Percentiles rank a stretch among this genome's conserved stretches.
phyloP scores from a whole-genome alignment of 2,888 invertebrate genomes.

The Protophormia terraenovae region DNA sequence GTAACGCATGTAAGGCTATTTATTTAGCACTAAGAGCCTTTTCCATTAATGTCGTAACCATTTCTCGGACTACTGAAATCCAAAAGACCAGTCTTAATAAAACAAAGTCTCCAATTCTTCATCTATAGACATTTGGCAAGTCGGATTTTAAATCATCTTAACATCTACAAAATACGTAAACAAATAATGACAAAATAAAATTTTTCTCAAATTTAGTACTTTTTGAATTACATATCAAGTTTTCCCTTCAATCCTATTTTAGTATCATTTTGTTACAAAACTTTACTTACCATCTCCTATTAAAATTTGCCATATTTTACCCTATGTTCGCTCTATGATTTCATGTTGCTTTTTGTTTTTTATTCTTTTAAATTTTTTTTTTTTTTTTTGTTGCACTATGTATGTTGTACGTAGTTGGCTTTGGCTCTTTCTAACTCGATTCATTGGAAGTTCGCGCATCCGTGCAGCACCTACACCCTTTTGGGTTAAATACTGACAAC shows the following conservation, averaged over 20 bases:
- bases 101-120: no score
- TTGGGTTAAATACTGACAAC: slow-evolving; percentile 80
- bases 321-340: slow-evolving; percentile 57
- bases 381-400: slow-evolving; percentile 42
- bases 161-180: no score
- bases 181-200: no score
- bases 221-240: no score
- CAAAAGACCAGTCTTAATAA: no score
- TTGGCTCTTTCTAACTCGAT: slow-evolving; percentile 69
- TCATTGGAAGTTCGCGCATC: slow-evolving; percentile 78
- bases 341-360: slow-evolving; percentile 23
- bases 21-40: no score
- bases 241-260: neutral
- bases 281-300: neutral
- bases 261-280: neutral
- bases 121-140: no score
- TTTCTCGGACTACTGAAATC: no score
- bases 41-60: no score
- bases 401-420: slow-evolving; percentile 65
- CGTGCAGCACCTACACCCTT: slow-evolving; percentile 79
- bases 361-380: slow-evolving; percentile 7
- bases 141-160: no score
- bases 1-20: no score
- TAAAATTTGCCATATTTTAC: slow-evolving; percentile 68
- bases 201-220: no score